Conservation (phyloP, 2,797 vertebrate species). For the Melanotaenia boesemani region DNA sequence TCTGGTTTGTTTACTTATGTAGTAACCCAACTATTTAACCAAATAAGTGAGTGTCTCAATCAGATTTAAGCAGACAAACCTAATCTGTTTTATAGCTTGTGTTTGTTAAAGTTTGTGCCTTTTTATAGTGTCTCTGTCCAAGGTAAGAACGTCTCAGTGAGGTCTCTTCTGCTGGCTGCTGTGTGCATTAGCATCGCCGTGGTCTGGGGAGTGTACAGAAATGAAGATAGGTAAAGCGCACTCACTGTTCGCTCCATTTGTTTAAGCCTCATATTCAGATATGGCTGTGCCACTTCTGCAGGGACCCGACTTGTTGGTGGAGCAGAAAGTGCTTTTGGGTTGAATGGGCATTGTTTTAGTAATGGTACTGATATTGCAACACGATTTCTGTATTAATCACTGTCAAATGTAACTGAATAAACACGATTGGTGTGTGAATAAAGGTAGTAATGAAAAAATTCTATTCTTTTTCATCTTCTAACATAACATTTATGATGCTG, state of each 20-base stretch:
- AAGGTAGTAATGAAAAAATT: no score
- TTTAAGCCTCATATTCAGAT: background rate
- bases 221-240: constrained; percentile 90
- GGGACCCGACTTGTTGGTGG: background rate
- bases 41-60: no score
- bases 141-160: constrained; percentile 84
- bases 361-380: background rate
- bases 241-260: background rate
- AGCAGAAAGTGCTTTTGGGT: background rate
- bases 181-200: constrained; percentile 87
- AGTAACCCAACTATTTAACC: no score
- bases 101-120: constrained; percentile 1
- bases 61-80: background rate
- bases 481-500: no score
- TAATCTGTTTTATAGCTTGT: background rate
- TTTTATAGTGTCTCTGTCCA: constrained; percentile 81
- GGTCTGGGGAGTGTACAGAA: constrained; percentile 93
- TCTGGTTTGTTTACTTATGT: no score
- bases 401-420: no score
- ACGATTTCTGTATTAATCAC: no score
- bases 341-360: background rate
- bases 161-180: constrained; percentile 87
- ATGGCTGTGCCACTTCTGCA: background rate
- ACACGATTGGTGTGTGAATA: no score
- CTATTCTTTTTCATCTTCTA: no score